Base-by-base conservation (phyloP, 2,888 invertebrate genomes). In the Agrochola lota region DNA sequence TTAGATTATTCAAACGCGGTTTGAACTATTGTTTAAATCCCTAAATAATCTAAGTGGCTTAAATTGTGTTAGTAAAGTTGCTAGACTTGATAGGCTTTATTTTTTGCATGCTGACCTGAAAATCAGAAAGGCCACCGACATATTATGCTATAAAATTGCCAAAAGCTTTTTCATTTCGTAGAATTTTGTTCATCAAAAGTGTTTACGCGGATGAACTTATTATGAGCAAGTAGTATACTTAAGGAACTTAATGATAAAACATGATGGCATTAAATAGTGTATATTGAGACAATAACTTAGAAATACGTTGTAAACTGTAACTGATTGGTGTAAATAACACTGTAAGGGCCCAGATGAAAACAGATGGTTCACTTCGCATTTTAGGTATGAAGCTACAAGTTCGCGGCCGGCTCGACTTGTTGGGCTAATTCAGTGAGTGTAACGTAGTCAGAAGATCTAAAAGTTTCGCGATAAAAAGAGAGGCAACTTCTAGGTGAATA, bases 221-320 rank as follows among this genome's bases (percentile, higher is more conserved):
- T 49, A 15, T 15, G 20, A 5, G 5, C 4, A 26, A 40, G 17
- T 7, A 52, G 12, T 60, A 0, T 15, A 11, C 7, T 12, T 46
- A 4, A 46, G 17, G 15, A 23, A 46, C 30, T n/a, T 4, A 66
- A 63, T 57, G 6, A 20, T 1, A 46, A 62, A 73, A 35, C 26
- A 0, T 46, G n/a, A 35, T 20, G 63, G 46, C 46, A 62, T 72
- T 59, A 52, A n/a, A 72, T 70, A 74, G 46, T 85, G 43, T 76
- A 81, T 78, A 62, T 68, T 68, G 60, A 73, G 30, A 75, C 66
- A 77, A 79, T 77, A 75, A 70, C 86, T 84, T 79, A 84, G 66
- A 71, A 75, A 71, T 83, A 78, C 73, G 43, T 63, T 70, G 62
- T 43, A 66, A 71, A 55, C 35, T 52, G 52, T 52, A 77, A 63